Base-by-base conservation (phyloP, 1,140 invertebrate genomes). In the Drosophila suzukii region DNA sequence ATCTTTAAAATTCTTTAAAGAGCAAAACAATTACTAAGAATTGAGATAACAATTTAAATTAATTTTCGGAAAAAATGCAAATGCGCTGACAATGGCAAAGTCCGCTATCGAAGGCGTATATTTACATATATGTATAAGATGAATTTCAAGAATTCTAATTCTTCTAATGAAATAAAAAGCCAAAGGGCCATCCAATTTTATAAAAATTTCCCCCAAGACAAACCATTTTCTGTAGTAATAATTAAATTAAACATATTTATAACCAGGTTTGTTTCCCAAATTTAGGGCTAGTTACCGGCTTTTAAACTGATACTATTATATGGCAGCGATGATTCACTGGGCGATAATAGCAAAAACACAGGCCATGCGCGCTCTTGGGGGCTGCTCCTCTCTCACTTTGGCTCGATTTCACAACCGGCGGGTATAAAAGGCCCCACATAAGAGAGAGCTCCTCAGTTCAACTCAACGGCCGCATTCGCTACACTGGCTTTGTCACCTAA, bases 401-500 rank as follows among this genome's bases (percentile, higher is more conserved):
- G 13, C 44, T 58, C 66, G 55, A 88, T 88, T 88, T 80, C 83
- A 88, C 84, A 88, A 88, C 68, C 12, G 27, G 8, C 27, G 20
- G 53, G 47, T 84, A 74, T 83, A 88, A 77, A 88, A 80, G 50
- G 41, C 5, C 13, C 36, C 0, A 6, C 1, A 10, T 3, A 24
- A 3, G 5, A 12, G 10, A 5, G 11, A 58, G 41, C 50, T 59
- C 49, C 6, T 80, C 41, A 89, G 84, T 88, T 8, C 59, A 61
- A 57, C 62, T 80, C 67, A 85, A 7, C 61, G 30, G 71, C 62
- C 36, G 32, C 80, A 88, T 88, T 88, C 84, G 84, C 84, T 54
- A 13, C 7, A 55, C 11, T 68, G 84, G 84, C 84, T 84, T 85
- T 89, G 84, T 70, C 43, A 20, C 43, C 43, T 12, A 46, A 24